Evolutionary conservation across 2,888 invertebrate species (phyloP).

Genomic region (Molorchus minor): DNA sequence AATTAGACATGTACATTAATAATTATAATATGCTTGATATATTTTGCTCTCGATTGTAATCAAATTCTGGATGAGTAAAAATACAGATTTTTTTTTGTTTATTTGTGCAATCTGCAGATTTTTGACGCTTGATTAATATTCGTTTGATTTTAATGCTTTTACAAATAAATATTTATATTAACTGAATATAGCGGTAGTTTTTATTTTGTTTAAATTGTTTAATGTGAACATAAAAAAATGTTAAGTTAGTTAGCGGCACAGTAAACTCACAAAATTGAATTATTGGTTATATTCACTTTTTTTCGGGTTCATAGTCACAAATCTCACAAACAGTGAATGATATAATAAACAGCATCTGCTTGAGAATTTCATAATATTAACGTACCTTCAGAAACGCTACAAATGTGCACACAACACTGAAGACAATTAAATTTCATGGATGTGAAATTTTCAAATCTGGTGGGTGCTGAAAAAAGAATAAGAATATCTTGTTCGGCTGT

Average conservation of each 20-base stretch:
- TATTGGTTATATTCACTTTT: constrained; percentile 17
- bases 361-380: constrained; percentile 7
- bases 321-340: constrained; percentile 19
- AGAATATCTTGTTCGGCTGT: constrained; percentile 50
- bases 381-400: constrained; percentile 43
- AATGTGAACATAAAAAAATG: background rate
- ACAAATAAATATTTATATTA: too few relatives aligned
- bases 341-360: constrained; percentile 2
- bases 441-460: constrained; percentile 54
- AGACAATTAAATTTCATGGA: constrained; percentile 58
- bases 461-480: constrained; percentile 56
- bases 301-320: constrained; percentile 5
- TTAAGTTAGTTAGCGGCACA: constrained; percentile 18
- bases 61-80: background rate
- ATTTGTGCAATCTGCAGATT: background rate
- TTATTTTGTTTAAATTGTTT: too few relatives aligned
- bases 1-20: background rate
- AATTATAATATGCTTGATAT: background rate
- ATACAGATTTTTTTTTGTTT: too few relatives aligned
- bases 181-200: too few relatives aligned
- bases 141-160: too few relatives aligned
- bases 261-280: constrained; percentile 15
- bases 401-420: constrained; percentile 50
- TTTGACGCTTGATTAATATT: background rate
- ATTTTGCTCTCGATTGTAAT: background rate